Percentiles rank a stretch among this genome's conserved stretches.
phyloP scores from a whole-genome alignment of 2,888 invertebrate genomes.

The Hirtodrosophila cameraria region DNA sequence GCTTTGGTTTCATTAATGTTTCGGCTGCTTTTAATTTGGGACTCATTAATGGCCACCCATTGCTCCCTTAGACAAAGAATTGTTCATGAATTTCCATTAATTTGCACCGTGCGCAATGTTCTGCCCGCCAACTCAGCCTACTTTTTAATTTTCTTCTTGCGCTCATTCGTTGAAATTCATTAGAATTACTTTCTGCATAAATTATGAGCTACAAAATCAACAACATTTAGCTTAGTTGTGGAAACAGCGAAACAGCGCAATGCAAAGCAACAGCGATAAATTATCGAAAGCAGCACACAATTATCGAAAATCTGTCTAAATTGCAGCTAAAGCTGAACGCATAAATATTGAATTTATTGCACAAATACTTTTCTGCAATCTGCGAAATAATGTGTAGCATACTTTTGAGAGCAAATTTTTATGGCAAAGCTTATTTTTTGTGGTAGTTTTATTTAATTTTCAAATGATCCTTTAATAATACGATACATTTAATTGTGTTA shows the following conservation, averaged over 20 bases:
- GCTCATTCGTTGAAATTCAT: slow-evolving; percentile 62
- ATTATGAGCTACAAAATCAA: slow-evolving; percentile 47
- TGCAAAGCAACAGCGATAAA: background rate
- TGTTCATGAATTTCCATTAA: slow-evolving; percentile 77
- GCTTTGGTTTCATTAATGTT: slow-evolving; percentile 53
- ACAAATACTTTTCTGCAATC: too few relatives aligned
- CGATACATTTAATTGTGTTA: too few relatives aligned
- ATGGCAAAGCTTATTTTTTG: too few relatives aligned
- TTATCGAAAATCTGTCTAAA: background rate
- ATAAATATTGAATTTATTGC: background rate
- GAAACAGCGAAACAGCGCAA: background rate
- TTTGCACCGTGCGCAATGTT: slow-evolving; percentile 33
- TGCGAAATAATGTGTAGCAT: too few relatives aligned
- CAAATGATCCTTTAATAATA: too few relatives aligned
- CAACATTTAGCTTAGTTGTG: background rate
- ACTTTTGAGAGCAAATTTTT: too few relatives aligned
- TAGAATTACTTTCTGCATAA: slow-evolving; percentile 68
- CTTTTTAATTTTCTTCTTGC: slow-evolving; percentile 8
- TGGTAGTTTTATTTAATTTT: too few relatives aligned
- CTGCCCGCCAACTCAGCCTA: background rate
- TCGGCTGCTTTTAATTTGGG: slow-evolving; percentile 66
- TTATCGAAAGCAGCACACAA: slow-evolving; percentile 12
- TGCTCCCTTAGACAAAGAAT: slow-evolving; percentile 35
- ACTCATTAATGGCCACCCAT: slow-evolving; percentile 48
- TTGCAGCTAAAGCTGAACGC: too few relatives aligned